Conservation (phyloP, 2,113 vertebrate species). For the Percina caprodes region DNA sequence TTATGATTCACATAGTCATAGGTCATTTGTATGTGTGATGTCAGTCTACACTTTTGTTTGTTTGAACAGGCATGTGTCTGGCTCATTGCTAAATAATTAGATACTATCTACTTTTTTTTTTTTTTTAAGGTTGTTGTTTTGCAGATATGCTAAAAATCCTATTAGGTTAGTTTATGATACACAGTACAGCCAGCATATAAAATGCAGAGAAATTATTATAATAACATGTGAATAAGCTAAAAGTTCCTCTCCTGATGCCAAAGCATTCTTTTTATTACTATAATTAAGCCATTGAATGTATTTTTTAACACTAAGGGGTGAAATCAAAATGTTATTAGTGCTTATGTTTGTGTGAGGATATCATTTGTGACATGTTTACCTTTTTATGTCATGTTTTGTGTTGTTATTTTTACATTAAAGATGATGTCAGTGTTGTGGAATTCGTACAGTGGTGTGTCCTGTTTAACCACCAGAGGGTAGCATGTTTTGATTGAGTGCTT, state of each 20-base stretch:
- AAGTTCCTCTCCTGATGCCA: constrained; percentile 58
- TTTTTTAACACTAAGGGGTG: not conserved
- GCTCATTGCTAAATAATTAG: not conserved
- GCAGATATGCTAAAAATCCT: not conserved
- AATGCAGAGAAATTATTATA: constrained; percentile 12
- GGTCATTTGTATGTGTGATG: not conserved
- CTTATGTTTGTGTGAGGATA: not conserved
- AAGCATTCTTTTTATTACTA: constrained; percentile 49
- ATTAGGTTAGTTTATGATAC: not conserved
- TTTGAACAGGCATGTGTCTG: not conserved
- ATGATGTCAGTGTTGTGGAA: not conserved
- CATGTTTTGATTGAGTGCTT: constrained; percentile 41
- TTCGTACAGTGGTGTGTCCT: not conserved
- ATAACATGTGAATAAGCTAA: constrained; percentile 55
- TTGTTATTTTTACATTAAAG: constrained; percentile 43
- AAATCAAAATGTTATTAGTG: constrained; percentile 19
- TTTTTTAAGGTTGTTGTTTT: constrained; percentile 7
- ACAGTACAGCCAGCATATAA: not conserved
- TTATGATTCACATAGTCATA: not conserved
- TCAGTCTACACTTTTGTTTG: not conserved
- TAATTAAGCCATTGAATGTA: constrained; percentile 54
- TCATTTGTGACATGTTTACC: constrained; percentile 17
- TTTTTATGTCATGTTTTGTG: not conserved
- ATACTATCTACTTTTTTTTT: not conserved
- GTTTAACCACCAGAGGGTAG: constrained; percentile 57